These are phyloP conservation scores for Hippolais icterina DNA, from an alignment of 2,113 vertebrate species.

Conservation along the genomic window DNA sequence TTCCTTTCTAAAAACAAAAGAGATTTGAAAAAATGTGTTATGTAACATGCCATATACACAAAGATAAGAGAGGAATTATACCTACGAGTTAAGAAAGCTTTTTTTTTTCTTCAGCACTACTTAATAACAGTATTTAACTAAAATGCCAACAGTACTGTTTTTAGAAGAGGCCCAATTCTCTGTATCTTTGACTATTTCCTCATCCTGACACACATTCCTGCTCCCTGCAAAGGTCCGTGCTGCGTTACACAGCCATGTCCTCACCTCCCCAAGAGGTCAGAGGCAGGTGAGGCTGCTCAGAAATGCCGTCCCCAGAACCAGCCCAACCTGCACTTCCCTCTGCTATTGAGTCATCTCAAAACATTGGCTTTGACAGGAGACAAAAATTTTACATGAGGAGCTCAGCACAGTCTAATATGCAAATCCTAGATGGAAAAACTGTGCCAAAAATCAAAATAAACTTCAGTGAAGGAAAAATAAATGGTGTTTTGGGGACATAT, in stretches of 20 bases:
- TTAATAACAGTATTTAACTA: background rate
- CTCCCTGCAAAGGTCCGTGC: accelerated
- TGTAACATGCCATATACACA: background rate
- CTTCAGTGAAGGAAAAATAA: background rate
- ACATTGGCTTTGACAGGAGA: background rate
- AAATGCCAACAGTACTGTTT: background rate
- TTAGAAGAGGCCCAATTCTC: background rate
- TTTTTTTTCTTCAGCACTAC: background rate
- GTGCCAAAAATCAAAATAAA: background rate
- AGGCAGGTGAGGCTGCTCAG: background rate
- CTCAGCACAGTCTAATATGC: background rate
- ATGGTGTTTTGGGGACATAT: background rate
- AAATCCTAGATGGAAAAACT: background rate
- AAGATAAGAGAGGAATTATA: background rate
- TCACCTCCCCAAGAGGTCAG: background rate
- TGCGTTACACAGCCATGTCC: background rate
- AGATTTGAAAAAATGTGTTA: background rate
- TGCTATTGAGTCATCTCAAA: background rate
- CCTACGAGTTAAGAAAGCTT: background rate
- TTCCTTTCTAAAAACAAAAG: background rate
- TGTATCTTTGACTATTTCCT: background rate
- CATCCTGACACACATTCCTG: accelerated
- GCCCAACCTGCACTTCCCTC: background rate
- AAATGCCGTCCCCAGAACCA: background rate
- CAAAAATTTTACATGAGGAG: background rate